Percentiles rank a stretch among this genome's conserved stretches.
Evolutionary conservation across 2,888 invertebrate species (phyloP).

Genomic region (Laspeyria flexula): DNA sequence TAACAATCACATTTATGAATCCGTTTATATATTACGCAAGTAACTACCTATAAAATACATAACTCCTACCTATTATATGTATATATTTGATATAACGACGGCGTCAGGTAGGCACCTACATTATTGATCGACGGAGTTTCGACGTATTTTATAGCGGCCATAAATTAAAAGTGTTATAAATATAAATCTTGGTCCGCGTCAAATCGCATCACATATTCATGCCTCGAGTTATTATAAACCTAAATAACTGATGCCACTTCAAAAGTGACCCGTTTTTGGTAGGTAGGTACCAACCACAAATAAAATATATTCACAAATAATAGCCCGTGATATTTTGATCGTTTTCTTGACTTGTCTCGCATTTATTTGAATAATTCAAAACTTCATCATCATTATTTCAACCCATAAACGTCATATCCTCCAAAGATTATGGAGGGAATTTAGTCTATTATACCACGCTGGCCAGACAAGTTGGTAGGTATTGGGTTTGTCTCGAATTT

Average conservation of each 20-base stretch:
- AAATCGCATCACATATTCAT: constrained; percentile 80
- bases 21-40: background rate
- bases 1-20: background rate
- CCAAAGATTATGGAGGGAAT: too few species aligned
- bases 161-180: constrained; percentile 81
- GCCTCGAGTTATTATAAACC: constrained; percentile 68
- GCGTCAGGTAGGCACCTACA: constrained; percentile 52
- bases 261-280: constrained; percentile 45
- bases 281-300: constrained; percentile 5
- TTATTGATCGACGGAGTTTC: constrained; percentile 67
- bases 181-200: constrained; percentile 79
- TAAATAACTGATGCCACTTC: constrained; percentile 61
- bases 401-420: too few species aligned
- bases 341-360: too few species aligned
- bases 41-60: background rate
- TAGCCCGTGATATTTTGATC: background rate
- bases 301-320: constrained; percentile 20
- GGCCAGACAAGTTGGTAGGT: too few species aligned
- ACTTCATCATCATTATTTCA: too few species aligned
- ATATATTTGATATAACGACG: constrained; percentile 32
- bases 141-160: constrained; percentile 73
- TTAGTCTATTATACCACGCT: too few species aligned
- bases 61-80: background rate
- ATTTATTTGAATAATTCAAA: background rate
- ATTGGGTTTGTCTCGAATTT: too few species aligned